Conservation (phyloP, 2,113 vertebrate species). For the Sapajus apella region DNA sequence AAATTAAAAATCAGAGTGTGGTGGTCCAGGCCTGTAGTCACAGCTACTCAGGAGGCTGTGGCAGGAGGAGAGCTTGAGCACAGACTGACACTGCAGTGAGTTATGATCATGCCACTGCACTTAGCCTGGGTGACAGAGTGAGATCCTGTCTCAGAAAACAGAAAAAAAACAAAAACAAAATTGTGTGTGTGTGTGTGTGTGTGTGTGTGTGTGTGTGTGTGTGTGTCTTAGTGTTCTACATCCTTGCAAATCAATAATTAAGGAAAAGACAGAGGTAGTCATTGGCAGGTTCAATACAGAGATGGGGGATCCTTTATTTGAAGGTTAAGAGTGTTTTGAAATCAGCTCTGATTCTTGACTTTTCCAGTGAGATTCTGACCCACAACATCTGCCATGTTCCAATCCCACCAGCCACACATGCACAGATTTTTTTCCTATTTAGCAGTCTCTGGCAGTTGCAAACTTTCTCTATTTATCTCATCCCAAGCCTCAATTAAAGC, state of each 20-base stretch:
- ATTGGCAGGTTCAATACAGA: not conserved
- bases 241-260: not conserved
- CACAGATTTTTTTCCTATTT: conserved; percentile 74
- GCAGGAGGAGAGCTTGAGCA: no score
- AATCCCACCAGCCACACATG: not conserved
- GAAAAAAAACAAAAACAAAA: no score
- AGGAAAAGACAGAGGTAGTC: not conserved
- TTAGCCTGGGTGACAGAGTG: no score
- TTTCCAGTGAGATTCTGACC: not conserved
- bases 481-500: conserved; percentile 83
- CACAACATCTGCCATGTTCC: not conserved
- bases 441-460: conserved; percentile 76
- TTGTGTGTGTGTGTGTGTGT: no score
- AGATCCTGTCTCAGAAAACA: no score
- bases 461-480: conserved; percentile 82
- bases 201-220: no score
- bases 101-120: no score
- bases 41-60: no score
- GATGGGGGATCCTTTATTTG: not conserved
- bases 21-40: no score
- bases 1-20: no score
- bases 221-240: not conserved
- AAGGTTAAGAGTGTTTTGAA: not conserved
- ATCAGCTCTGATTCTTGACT: not conserved
- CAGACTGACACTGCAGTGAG: no score